Percentiles rank a stretch among this genome's conserved stretches.
These are phyloP conservation scores for Erpetoichthys calabaricus DNA, from an alignment of 2,797 vertebrate species.

Conservation along the genomic window DNA sequence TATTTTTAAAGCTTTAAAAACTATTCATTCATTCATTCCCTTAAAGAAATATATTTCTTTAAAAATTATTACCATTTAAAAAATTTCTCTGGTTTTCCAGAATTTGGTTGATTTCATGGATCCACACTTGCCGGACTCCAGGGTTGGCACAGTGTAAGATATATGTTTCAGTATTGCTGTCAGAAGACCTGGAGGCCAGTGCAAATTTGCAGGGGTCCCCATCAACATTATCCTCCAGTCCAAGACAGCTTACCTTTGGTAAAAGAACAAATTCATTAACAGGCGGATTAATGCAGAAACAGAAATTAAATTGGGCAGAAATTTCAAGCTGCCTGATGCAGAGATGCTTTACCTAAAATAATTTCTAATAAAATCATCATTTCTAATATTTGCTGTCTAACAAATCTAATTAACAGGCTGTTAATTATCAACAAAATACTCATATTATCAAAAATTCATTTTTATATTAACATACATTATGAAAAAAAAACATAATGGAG, in stretches of 20 bases:
- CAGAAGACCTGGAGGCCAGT: constrained; percentile 71
- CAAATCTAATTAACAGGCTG: no score
- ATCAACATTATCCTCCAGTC: constrained; percentile 82
- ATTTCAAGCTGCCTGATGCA: no score
- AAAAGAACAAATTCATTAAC: not conserved
- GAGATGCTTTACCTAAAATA: no score
- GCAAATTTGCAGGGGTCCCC: constrained; percentile 87
- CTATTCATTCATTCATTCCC: not conserved
- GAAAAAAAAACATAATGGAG: no score
- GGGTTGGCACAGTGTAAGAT: constrained; percentile 82
- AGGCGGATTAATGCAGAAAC: not conserved
- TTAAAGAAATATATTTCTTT: not conserved
- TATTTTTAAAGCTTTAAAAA: no score
- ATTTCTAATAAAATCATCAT: no score
- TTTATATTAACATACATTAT: no score
- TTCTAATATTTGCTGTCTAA: no score
- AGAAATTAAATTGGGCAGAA: not conserved
- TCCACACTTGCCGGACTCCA: constrained; percentile 86
- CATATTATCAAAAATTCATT: no score
- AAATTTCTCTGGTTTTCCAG: constrained; percentile 94
- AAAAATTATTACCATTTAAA: constrained; percentile 67
- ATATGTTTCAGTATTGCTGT: constrained; percentile 61
- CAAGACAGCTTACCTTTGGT: constrained; percentile 81
- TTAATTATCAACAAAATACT: no score
- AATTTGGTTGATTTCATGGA: constrained; percentile 92